phyloP scores from a whole-genome alignment of 1,140 invertebrate genomes.

The Prorops nasuta region DNA sequence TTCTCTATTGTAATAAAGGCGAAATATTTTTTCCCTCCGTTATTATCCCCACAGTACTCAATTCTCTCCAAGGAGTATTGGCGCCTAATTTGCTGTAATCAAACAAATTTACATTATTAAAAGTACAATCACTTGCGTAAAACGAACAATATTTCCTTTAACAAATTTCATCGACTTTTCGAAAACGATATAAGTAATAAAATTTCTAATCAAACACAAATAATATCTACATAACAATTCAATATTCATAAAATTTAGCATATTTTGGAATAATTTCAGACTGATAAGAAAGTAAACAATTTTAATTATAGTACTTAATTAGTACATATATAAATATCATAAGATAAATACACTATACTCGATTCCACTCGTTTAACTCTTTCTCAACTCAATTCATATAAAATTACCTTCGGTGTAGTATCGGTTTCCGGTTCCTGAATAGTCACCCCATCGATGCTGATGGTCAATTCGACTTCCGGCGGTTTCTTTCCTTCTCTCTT shows the following conservation, averaged over 20 bases:
- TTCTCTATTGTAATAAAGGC: constrained; percentile 94
- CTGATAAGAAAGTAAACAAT: no score
- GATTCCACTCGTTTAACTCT: not conserved
- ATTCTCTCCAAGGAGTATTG: constrained; percentile 97
- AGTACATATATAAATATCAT: no score
- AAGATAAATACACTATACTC: no score
- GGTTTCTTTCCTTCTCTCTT: constrained; percentile 90
- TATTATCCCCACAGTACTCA: constrained; percentile 97
- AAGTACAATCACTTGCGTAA: not conserved
- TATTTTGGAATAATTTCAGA: no score
- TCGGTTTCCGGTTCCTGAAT: constrained; percentile 74
- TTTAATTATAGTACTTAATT: no score
- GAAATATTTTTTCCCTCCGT: constrained; percentile 95
- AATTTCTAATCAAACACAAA: not conserved
- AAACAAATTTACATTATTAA: not conserved
- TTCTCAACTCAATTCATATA: no score
- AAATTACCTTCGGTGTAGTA: constrained; percentile 51
- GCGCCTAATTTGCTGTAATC: constrained; percentile 72
- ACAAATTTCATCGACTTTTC: constrained; percentile 6
- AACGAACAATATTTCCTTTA: constrained; percentile 14
- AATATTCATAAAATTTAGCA: no score
- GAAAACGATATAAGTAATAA: not conserved
- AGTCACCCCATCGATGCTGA: constrained; percentile 93
- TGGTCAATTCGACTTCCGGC: constrained; percentile 90
- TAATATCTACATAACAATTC: no score